Percentiles rank a stretch among this genome's conserved stretches.
phyloP scores from a whole-genome alignment of 2,113 vertebrate genomes.

The Cromileptes altivelis region DNA sequence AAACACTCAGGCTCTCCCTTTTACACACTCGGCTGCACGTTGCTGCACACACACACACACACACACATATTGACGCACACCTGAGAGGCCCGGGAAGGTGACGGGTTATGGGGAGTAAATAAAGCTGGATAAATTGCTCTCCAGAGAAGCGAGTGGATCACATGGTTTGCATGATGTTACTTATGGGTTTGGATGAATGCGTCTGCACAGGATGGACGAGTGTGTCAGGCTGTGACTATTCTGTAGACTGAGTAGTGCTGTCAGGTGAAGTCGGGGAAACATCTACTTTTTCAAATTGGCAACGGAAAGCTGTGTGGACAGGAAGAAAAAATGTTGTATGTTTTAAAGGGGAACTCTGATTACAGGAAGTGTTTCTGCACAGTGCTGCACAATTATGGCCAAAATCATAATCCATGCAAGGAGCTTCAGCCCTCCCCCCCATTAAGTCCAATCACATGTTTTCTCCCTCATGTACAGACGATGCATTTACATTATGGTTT shows the following conservation, averaged over 20 bases:
- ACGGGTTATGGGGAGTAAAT: conserved; percentile 47
- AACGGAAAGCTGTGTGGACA: not conserved
- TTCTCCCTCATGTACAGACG: no score
- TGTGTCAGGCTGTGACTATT: not conserved
- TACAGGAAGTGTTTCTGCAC: no score
- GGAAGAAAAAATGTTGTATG: not conserved
- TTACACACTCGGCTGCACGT: conserved; percentile 46
- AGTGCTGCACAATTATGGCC: no score
- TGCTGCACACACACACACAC: conserved; percentile 43
- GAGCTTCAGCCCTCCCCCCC: no score
- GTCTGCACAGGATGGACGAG: not conserved
- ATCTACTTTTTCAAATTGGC: not conserved
- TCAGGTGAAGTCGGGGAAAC: not conserved
- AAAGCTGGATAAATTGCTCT: conserved; percentile 51
- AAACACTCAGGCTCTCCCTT: conserved; percentile 37
- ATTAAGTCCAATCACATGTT: no score
- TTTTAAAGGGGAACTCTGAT: not conserved
- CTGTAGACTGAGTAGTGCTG: not conserved
- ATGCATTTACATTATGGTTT: no score
- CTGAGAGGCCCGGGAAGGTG: conserved; percentile 41
- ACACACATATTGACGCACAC: conserved; percentile 43
- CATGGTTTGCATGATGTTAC: conserved; percentile 12
- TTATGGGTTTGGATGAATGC: conserved; percentile 18
- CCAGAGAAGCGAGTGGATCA: conserved; percentile 27
- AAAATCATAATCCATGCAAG: no score